Conservation (phyloP, 2,113 vertebrate species). For the Otolemur garnettii region DNA sequence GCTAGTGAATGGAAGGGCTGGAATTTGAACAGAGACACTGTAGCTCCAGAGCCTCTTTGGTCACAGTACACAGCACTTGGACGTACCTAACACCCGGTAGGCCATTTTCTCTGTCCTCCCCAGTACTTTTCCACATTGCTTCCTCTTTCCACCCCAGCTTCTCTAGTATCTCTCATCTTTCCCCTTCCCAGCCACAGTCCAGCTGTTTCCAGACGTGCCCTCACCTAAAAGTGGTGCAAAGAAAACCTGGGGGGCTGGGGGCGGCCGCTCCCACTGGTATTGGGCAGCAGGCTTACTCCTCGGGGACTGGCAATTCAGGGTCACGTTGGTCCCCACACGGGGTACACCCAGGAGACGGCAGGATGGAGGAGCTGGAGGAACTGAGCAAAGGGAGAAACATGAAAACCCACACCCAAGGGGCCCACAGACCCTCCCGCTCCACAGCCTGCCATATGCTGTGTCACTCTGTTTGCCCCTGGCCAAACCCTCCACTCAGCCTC, state of each 20-base stretch:
- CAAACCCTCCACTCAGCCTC: background rate
- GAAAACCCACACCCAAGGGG: background rate
- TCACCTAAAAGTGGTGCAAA: constrained; percentile 89
- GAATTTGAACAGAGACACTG: background rate
- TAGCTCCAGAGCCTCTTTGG: background rate
- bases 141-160: background rate
- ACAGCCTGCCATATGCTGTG: background rate
- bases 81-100: background rate
- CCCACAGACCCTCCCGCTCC: background rate
- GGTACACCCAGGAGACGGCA: constrained; percentile 90
- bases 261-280: constrained; percentile 91
- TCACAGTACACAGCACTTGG: accelerated
- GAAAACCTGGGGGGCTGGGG: constrained; percentile 89
- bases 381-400: constrained; percentile 81
- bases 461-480: background rate
- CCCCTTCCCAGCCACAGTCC: background rate
- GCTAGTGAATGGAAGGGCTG: background rate
- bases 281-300: constrained; percentile 91
- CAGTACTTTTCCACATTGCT: background rate
- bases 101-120: background rate
- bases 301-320: constrained; percentile 92
- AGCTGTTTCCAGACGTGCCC: constrained; percentile 81
- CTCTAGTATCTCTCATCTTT: background rate
- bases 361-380: constrained; percentile 92
- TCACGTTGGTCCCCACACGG: constrained; percentile 92